Evolutionary conservation across 2,113 vertebrate genomes (phyloP), one percentile per base, ranked within the genome.

Genomic region (Callorhinus ursinus): DNA sequence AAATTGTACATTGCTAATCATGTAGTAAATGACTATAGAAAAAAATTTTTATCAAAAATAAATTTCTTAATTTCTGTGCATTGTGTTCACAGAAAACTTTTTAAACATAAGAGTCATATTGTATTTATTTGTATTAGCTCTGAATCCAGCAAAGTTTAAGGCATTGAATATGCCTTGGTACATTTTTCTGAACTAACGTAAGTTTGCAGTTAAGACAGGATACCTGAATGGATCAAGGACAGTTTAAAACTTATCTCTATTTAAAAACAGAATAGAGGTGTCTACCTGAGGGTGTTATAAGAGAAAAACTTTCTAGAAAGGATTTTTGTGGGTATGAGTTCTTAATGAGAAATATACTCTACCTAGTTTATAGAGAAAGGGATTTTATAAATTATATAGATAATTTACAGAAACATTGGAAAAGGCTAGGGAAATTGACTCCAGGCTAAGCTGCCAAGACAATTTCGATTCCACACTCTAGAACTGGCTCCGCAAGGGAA

Each of bases 171-270:
- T 42, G 13, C 26, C 28, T 61, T 15, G 10, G 24, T 80, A 90
- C 8, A 49, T 71, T 77, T 69, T 69, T 46, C 57, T 71, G 51
- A 96, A 91, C 6, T 51, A 67, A 76, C 10, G 2, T 31, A 69
- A 96, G 42, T 95, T 92, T 76, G 15, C 49, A 77, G 19, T 59
- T 59, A 92, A 92, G 86, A 39, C 36, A 67, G 59, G 26, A 77
- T 88, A 92, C 46, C n/a, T n/a, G 36, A 12, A 42, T 28, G 26
- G 31, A n/a, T 53, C 49, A 57, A 57, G 10, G 1, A 13, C 12
- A 51, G 7, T 59, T 87, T 82, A 72, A 87, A 82, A 42, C 2
- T 86, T 42, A 65, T 2, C 7, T 81, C 6, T 15, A 10, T 61
- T 79, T 92, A 15, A 76, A 65, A 96, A 61, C 26, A 67, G 67